Base-by-base conservation (phyloP, 2,797 vertebrate species). In the Sebastes itinus region DNA sequence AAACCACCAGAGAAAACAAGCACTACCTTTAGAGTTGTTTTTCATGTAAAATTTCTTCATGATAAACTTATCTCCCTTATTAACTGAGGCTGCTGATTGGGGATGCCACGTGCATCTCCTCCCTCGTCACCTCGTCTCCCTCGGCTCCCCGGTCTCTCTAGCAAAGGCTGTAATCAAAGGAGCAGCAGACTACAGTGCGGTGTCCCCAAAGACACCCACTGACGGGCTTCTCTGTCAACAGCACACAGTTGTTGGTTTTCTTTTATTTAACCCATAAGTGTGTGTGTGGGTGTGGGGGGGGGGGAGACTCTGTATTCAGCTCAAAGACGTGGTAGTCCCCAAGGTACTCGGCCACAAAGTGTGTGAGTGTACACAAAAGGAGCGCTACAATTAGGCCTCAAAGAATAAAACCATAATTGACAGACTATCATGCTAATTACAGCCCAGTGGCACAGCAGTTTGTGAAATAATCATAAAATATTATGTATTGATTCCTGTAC, bases 91-190 rank as follows among this genome's bases (percentile, higher is more conserved):
- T 62, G 46, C 59, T 84, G 78, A 85, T 56, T 71, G 55, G 38
- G 22, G 56, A 52, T 73, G 63, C 38, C 70, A 60, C 4, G 49
- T 52, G 54, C 14, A 3, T 72, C 75, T 38, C 61, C 62, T 42
- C 49, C 73, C 25, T 70, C 62, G 35, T 79, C 72, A 70, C 75
- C 65, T 84, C 8, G 4, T 27, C 28, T 75, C 77, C 69, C 66
- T 25, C 8, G 13, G 64, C 62, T 63, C 58, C 65, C 62, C 62
- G 8, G 73, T 72, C 54, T 87, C 73, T 78, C 54, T 14, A 71
- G 80, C 66, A 59, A 74, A 83, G 38, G 72, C 63, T 18, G 64
- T 83, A 86, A 86, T 85, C 76, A 82, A 78, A 88, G 72, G 52
- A 65, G 68, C 66, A 67, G 62, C 67, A 77, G 81, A 78, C 75